Evolutionary conservation across 2,888 invertebrate genomes (phyloP).

Genomic region (Urechis unicinctus): DNA sequence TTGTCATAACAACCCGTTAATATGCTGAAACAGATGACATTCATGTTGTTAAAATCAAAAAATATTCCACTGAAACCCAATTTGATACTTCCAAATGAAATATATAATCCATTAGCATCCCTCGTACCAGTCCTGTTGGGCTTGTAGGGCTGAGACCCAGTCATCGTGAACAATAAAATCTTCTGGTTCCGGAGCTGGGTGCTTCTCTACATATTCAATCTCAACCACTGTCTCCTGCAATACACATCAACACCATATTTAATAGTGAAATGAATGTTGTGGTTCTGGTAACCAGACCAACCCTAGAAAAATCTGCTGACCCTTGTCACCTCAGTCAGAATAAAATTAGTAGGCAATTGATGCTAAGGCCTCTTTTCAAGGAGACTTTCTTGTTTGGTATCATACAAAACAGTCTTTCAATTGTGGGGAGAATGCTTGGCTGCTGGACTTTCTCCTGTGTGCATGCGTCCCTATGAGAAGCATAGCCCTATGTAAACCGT

Average conservation of each 20-base stretch:
- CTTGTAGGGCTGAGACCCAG: slow-evolving; percentile 87
- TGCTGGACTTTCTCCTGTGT: too few species aligned
- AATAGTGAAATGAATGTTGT: background rate
- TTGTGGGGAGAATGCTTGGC: too few species aligned
- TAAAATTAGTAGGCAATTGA: too few species aligned
- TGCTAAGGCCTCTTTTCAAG: too few species aligned
- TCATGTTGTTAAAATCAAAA: background rate
- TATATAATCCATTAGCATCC: background rate
- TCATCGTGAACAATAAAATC: slow-evolving; percentile 92
- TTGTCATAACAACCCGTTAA: slow-evolving; percentile 90
- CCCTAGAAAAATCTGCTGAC: too few species aligned
- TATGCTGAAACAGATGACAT: slow-evolving; percentile 59
- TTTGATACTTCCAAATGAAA: background rate
- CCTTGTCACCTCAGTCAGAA: too few species aligned
- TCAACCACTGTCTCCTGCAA: slow-evolving; percentile 71
- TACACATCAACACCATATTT: background rate
- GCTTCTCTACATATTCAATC: slow-evolving; percentile 84
- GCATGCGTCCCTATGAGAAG: too few species aligned
- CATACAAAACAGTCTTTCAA: too few species aligned
- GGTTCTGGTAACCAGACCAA: too few species aligned
- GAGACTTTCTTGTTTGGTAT: too few species aligned
- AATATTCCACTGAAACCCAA: background rate
- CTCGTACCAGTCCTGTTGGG: slow-evolving; percentile 29
- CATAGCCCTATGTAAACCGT: too few species aligned
- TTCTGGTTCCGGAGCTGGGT: slow-evolving; percentile 85